Base-by-base conservation (phyloP, 2,888 invertebrate species). In the Caenorhabditis wallacei region DNA sequence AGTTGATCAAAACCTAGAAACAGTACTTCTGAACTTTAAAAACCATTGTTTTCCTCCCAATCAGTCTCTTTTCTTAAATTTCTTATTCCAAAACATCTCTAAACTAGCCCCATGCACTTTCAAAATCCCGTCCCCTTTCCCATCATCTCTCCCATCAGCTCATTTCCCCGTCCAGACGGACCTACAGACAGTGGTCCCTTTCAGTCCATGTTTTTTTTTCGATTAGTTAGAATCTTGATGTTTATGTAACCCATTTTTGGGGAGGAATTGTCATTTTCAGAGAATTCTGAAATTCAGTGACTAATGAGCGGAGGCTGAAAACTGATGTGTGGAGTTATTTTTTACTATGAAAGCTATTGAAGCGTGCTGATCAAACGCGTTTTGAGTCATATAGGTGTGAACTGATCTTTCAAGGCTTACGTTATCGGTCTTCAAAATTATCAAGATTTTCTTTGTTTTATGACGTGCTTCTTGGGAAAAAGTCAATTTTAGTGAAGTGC, bases 131-230 rank as follows among this genome's bases (percentile, higher is more conserved):
- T 18, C 43, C 8, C 56, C 56, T 30, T 61, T 61, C 61, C 22
- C n/a, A 35, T 61, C 51, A 71, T 30, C 22, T 37, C 22, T 53
- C 37, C 26, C 43, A 43, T 3, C 7, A 43, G 10, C 37, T 37
- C 57, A 20, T 59, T 59, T 59, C 22, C 37, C 20, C 37, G 40
- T 59, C 22, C 53, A 11, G 5, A 5, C 40, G 40, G 22, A 24
- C 30, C 40, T 11, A 4, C 68, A 68, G 53, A 66, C 66, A 18
- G 20, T 63, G 63, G 24, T 63, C 63, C 10, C 18, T 54, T 72
- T 18, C 53, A 59, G 59, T 53, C 54, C 71, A 71, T 71, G 59
- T 71, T 71, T 71, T 43, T 13, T n/a, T n/a, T n/a, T n/a, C n/a
- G n/a, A n/a, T n/a, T n/a, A n/a, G n/a, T n/a, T n/a, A n/a, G n/a